A percentile compares a stretch with the other conserved stretches of the same genome.
These are phyloP conservation scores for Zeugodacus cucurbitae DNA, from an alignment of 1,140 invertebrate genomes.

Conservation along the genomic window DNA sequence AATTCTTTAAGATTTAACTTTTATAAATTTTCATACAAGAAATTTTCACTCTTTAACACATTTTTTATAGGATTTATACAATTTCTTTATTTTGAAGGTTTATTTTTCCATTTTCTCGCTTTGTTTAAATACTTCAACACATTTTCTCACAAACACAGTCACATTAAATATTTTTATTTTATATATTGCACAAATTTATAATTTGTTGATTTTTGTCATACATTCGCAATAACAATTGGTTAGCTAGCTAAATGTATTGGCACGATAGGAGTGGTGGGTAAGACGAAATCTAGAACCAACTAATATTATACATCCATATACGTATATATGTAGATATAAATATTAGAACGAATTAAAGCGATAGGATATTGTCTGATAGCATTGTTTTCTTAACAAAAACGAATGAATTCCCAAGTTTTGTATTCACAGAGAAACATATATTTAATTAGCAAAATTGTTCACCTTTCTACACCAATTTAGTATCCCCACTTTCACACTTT, in stretches of 20 bases:
- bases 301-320: background rate
- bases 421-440: background rate
- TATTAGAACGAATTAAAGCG: too few relatives aligned
- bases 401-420: background rate
- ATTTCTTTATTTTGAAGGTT: background rate
- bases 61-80: background rate
- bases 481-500: too few relatives aligned
- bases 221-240: background rate
- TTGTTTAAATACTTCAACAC: background rate
- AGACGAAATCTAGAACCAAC: background rate
- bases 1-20: background rate
- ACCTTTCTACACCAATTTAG: background rate
- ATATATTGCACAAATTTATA: background rate
- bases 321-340: background rate
- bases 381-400: too few relatives aligned
- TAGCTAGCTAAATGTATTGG: background rate
- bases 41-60: background rate
- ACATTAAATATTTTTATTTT: background rate
- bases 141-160: background rate
- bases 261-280: background rate
- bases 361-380: too few relatives aligned
- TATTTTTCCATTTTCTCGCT: background rate
- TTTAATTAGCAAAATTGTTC: background rate
- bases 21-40: background rate
- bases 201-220: background rate